A percentile compares a stretch with the other conserved stretches of the same genome.
These are phyloP conservation scores for Lepus europaeus DNA, from an alignment of 2,113 vertebrate genomes.

Conservation along the genomic window DNA sequence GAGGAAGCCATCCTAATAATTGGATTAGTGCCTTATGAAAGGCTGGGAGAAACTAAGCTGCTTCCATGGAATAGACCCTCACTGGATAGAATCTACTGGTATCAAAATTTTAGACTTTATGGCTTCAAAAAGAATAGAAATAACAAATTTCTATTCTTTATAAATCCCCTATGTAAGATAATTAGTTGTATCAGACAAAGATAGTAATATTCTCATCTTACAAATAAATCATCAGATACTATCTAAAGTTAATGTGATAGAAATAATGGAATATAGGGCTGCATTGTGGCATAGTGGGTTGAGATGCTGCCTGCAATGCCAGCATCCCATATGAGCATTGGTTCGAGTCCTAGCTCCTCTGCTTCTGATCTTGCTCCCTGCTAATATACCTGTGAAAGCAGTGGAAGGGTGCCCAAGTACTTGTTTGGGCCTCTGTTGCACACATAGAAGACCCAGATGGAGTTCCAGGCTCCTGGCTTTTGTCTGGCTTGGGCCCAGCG, in stretches of 20 bases:
- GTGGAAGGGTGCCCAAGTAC: too few species aligned
- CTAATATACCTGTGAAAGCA: too few species aligned
- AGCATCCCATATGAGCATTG: too few species aligned
- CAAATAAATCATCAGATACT: constrained; percentile 21
- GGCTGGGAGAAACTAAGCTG: not conserved
- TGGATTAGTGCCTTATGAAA: not conserved
- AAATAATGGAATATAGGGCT: not conserved
- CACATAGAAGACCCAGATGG: too few species aligned
- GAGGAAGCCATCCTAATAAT: not conserved
- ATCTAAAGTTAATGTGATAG: not conserved
- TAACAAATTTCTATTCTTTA: not conserved
- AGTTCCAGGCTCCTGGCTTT: too few species aligned
- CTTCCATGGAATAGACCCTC: not conserved
- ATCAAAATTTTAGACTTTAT: not conserved
- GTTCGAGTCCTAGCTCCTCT: too few species aligned
- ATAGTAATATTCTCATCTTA: not conserved
- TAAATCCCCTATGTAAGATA: not conserved
- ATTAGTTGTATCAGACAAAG: not conserved
- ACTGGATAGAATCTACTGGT: not conserved
- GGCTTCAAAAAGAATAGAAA: not conserved
- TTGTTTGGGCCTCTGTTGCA: too few species aligned
- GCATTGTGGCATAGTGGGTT: too few species aligned
- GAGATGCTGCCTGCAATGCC: too few species aligned
- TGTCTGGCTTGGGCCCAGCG: too few species aligned
- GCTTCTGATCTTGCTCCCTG: too few species aligned